phyloP scores from a whole-genome alignment of 2,113 vertebrate genomes.

The Argyrosomus japonicus region DNA sequence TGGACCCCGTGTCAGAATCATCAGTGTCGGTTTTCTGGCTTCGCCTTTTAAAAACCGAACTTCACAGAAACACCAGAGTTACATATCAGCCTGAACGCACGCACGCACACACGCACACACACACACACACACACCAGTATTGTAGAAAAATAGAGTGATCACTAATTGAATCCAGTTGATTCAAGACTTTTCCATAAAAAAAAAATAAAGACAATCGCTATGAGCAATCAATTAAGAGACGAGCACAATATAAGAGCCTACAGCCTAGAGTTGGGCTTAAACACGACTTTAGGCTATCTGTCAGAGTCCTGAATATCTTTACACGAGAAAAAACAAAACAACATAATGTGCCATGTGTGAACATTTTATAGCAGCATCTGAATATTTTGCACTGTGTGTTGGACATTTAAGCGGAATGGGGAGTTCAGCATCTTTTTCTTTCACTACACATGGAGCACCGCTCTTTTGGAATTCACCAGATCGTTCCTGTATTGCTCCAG shows the following conservation, averaged over 20 bases:
- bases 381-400: slow-evolving; percentile 56
- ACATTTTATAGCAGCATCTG: slow-evolving; percentile 77
- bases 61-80: slow-evolving; percentile 91
- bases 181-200: slow-evolving; percentile 66
- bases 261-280: slow-evolving; percentile 34
- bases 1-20: slow-evolving; percentile 85
- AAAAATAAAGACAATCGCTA: slow-evolving; percentile 47
- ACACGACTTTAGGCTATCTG: slow-evolving; percentile 52
- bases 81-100: slow-evolving; percentile 60
- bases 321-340: slow-evolving; percentile 22
- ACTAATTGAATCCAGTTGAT: slow-evolving; percentile 62
- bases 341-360: slow-evolving; percentile 58
- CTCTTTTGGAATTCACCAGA: slow-evolving; percentile 77
- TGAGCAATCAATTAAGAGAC: slow-evolving; percentile 62
- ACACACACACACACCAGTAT: slow-evolving; percentile 24
- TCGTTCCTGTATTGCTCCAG: slow-evolving; percentile 90
- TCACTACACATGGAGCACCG: slow-evolving; percentile 88
- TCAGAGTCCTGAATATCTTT: slow-evolving; percentile 43
- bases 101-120: slow-evolving; percentile 25
- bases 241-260: slow-evolving; percentile 63
- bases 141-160: slow-evolving; percentile 82
- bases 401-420: slow-evolving; percentile 54
- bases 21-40: slow-evolving; percentile 95
- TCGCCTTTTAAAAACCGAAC: slow-evolving; percentile 95
- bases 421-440: slow-evolving; percentile 35